Percentiles rank a stretch among this genome's conserved stretches.
Conservation (phyloP, 1,140 invertebrate species). For the Drosophila takahashii region DNA sequence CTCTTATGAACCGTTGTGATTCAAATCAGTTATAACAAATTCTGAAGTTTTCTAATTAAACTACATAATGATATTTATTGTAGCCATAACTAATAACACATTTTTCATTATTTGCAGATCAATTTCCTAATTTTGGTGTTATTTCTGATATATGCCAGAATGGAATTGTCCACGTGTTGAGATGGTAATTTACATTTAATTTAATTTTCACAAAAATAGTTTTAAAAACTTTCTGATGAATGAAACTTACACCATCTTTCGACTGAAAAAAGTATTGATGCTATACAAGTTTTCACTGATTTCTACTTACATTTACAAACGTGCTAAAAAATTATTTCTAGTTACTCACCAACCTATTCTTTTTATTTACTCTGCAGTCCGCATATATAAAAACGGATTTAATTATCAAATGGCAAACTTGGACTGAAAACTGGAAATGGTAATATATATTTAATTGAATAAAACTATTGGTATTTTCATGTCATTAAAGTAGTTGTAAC, state of each 20-base stretch:
- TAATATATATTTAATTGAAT: neutral
- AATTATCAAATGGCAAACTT: neutral
- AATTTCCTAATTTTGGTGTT: neutral
- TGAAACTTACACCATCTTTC: slow-evolving; percentile 7
- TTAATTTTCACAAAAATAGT: neutral
- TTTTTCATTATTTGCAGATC: slow-evolving; percentile 31
- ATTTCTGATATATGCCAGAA: neutral
- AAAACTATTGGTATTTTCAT: no score
- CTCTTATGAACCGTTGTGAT: slow-evolving; percentile 82
- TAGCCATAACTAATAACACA: neutral
- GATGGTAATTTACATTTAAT: neutral
- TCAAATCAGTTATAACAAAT: slow-evolving; percentile 57
- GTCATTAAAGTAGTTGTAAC: no score
- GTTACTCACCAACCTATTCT: neutral
- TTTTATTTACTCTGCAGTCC: neutral
- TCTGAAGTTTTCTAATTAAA: slow-evolving; percentile 38
- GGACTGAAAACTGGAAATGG: neutral
- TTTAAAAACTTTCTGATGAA: neutral
- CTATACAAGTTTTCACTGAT: slow-evolving; percentile 8
- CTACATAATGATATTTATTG: neutral
- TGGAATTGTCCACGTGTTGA: neutral
- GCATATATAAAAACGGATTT: neutral
- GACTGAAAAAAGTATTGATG: slow-evolving; percentile 8
- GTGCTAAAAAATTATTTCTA: neutral
- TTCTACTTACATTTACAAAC: no score